Base-by-base conservation (phyloP, 2,797 vertebrate genomes). In the Tympanoctomys barrerae region DNA sequence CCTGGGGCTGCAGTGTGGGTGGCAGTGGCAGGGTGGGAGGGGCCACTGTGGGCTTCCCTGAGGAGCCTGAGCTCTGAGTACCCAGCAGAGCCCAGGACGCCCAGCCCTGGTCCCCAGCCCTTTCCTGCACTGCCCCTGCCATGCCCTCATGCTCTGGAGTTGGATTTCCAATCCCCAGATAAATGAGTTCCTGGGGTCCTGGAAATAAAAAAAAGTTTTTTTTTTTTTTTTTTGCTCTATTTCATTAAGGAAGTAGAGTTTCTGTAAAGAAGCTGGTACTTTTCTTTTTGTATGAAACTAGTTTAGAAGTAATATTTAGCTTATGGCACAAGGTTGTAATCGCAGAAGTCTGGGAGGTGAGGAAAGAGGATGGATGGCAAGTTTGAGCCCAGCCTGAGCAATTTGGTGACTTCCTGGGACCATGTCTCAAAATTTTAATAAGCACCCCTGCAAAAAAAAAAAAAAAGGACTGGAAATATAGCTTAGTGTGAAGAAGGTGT, bases 41-140 rank as follows among this genome's bases (percentile, higher is more conserved):
- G 18, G 13, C 8, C 0, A 0, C 13, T 7, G 0, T 7, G 1
- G 18, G 59, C 42, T 57, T 42, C 16, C 0, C 0, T 10, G 46
- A 36, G 5, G 28, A 79, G 42, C 33, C 49, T 61, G 8, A 1
- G 28, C 28, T n/a, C 39, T 5, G n/a, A 1, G 31, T 2, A 9
- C 64, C 31, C 5, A n/a, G 33, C 14, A 19, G 66, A 70, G 66
- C n/a, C 7, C 66, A 36, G 66, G 66, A 21, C 4, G 33, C 66
- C n/a, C 86, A 0, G 6, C 6, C 12, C 4, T 26, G 21, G 1
- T 26, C n/a, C 21, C 19, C 6, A 42, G 12, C 26, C 64, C 11
- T 0, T 28, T 28, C 10, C 11, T n/a, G 66, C n/a, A 31, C 12
- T 26, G 33, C 78, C 54, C 49, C 75, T 75, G 21, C 62, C 24